Base-by-base conservation (phyloP, 2,113 vertebrate genomes). In the Cariama cristata region DNA sequence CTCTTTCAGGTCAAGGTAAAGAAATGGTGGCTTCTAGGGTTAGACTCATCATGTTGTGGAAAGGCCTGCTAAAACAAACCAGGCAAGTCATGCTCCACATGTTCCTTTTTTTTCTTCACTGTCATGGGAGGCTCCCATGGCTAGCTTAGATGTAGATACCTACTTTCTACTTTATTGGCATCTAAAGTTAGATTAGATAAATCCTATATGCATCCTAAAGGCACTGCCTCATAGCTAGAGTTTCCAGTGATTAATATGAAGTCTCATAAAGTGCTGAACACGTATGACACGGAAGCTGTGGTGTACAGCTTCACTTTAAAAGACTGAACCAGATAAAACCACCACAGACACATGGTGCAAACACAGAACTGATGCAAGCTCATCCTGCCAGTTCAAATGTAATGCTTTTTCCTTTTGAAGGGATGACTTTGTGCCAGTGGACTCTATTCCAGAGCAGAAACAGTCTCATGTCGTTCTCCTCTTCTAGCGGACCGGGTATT, bases 341-440 rank as follows among this genome's bases (percentile, higher is more conserved):
- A 77, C n/a, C 26, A 32, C 15, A 55, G 73, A 71, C 33, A 26
- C 53, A 72, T n/a, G 58, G 23, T 68, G 35, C 44, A 82, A 83
- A 68, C 38, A 62, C 35, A 85, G 68, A 85, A 85, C 71, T 56
- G 33, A 69, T 66, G 30, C 35, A 91, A 79, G 14, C 50, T 87
- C 53, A 88, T 73, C 49, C 45, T 91, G 56, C 49, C 87, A 90
- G 45, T 85, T 91, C 56, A 95, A 79, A 79, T 79, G 17, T 47
- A 68, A 72, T 68, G 67, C 45, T 84, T 94, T 86, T 91, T 40
- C 5, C 27, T 91, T 82, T 82, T 32, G 58, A 85, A 82, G 49
- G n/a, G 50, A 67, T 77, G 33, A 77, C 12, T 91, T 86, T 80
- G 22, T 93, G 89, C 42, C 66, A 79, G 53, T 42, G 62, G 58